Conservation (phyloP, 1,140 invertebrate species). For the Hyles euphorbiae region DNA sequence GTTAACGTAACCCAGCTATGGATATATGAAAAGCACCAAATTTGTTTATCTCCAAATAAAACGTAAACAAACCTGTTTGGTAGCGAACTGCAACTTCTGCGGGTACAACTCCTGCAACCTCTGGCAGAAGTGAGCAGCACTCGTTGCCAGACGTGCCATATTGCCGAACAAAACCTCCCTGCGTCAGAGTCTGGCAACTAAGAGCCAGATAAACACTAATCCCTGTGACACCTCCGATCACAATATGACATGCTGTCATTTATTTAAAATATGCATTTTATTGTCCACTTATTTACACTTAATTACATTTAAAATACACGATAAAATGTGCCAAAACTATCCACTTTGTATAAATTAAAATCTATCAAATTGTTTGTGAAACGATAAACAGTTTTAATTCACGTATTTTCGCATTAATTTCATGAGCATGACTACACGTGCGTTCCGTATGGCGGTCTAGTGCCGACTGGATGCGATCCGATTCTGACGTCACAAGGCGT, state of each 20-base stretch:
- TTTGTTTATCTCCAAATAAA: too few species aligned
- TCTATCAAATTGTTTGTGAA: too few species aligned
- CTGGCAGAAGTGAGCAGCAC: constrained; percentile 55
- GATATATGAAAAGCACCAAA: neutral
- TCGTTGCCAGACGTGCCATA: constrained; percentile 54
- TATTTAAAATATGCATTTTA: constrained; percentile 6
- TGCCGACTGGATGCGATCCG: constrained; percentile 1
- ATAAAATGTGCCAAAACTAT: constrained; percentile 2
- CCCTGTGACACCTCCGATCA: constrained; percentile 16
- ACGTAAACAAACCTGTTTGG: constrained; percentile 42
- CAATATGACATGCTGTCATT: constrained; percentile 15
- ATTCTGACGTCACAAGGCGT: neutral
- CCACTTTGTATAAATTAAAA: neutral
- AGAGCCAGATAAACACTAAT: constrained; percentile 25
- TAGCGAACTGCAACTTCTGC: constrained; percentile 45
- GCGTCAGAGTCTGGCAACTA: constrained; percentile 7
- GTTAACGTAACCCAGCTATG: too few species aligned
- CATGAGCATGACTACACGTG: neutral
- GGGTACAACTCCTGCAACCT: constrained; percentile 60
- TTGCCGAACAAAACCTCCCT: constrained; percentile 9
- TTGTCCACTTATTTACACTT: too few species aligned
- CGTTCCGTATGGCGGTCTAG: neutral
- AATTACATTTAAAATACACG: neutral
- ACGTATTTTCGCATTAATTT: too few species aligned
- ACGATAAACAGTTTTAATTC: too few species aligned